Base-by-base conservation (phyloP, 37 sponge, comb jelly and placozoan species). In the Spongia lamella region DNA sequence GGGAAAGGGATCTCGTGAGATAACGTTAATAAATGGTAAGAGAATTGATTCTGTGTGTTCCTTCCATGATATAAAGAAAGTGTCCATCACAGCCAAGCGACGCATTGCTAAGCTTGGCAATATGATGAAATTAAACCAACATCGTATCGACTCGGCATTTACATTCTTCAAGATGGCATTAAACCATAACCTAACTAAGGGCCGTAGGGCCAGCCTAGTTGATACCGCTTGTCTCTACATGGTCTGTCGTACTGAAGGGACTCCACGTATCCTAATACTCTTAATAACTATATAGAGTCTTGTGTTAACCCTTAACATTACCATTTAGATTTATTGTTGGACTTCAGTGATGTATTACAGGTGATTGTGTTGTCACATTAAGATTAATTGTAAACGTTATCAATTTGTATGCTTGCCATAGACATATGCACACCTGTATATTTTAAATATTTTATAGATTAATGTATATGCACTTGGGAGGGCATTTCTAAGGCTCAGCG, bases 81-180 rank as follows among this genome's bases (percentile, higher is more conserved):
- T 43, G 7, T 9, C 47, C 5, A 13, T 13, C 5, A 7, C 74
- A 89, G 98, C 95, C 35, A 91, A 83, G 56, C 66, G 76, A 34
- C 75, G 96, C 14, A 62, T 98, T 62, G 66, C 63, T 2, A 40
- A 74, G 29, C 79, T 98, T 11, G 99, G 93, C 5, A 77, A 78
- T 30, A 50, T 79, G 60, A 77, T 98, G 63, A 86, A 93, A 61
- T 85, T 98, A 37, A 90, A 90, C 57, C 91, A 94, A 62, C 89
- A 92, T 56, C 84, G 88, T 73, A 95, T 98, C n/a, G 99, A 98
- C 66, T 84, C 89, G 17, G 99, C 94, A 2, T 93, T 92, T 58
- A 85, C 79, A 56, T 98, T 95, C 81, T 98, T 90, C 82, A 98
- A 98, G 75, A 90, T 98, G 91, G 99, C 99, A 4, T 67, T 95